Evolutionary conservation across 2,888 invertebrate species (phyloP).

Genomic region (Brachycybe producta): DNA sequence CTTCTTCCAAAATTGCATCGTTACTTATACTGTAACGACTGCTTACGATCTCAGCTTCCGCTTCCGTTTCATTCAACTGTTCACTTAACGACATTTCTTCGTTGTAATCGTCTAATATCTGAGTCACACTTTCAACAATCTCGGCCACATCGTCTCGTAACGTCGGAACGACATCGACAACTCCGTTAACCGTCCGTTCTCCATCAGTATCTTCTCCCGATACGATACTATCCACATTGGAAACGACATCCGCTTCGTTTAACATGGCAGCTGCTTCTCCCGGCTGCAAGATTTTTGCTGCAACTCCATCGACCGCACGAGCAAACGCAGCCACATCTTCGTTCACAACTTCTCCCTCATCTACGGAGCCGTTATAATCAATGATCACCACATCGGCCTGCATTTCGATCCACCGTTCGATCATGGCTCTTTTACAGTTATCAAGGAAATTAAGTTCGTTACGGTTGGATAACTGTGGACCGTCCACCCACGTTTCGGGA

Average conservation of each 20-base stretch:
- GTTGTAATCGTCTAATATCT: not conserved
- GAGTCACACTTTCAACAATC: not conserved
- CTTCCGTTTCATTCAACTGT: not conserved
- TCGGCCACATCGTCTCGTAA: slow-evolving; percentile 1
- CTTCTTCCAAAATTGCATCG: not conserved
- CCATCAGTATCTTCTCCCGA: slow-evolving; percentile 7
- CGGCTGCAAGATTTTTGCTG: too few species aligned
- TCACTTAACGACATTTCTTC: not conserved
- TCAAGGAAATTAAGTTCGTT: slow-evolving; percentile 86
- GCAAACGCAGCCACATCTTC: not conserved
- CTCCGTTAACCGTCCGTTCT: not conserved
- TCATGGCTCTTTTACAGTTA: slow-evolving; percentile 83
- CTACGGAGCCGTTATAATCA: not conserved
- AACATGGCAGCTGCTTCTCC: too few species aligned
- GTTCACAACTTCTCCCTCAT: not conserved
- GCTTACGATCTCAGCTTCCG: not conserved
- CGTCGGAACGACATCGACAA: not conserved
- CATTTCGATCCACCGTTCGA: slow-evolving; percentile 82
- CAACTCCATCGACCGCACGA: not conserved
- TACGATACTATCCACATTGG: slow-evolving; percentile 9
- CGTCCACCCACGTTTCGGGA: slow-evolving; percentile 89
- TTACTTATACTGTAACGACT: not conserved
- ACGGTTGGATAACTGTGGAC: slow-evolving; percentile 72
- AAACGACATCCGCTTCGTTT: not conserved
- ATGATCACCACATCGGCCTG: slow-evolving; percentile 59